Percentiles rank a stretch among this genome's conserved stretches.
phyloP scores from a whole-genome alignment of 37 sponge, comb jelly and placozoan species.

The Halisarca cf. caerulea region DNA sequence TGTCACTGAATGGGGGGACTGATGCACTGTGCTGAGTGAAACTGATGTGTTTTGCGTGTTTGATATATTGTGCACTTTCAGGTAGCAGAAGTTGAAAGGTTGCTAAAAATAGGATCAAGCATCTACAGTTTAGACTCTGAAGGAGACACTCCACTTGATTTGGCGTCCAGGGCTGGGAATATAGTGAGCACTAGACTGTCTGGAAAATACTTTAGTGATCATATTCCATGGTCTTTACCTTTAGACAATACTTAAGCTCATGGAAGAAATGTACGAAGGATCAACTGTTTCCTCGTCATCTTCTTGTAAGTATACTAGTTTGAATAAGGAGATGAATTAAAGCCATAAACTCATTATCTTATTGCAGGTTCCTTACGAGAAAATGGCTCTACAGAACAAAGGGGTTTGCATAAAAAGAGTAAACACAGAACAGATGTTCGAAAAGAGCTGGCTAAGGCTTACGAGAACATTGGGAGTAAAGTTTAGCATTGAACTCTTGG shows the following conservation, averaged over 20 bases:
- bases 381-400: no score
- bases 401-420: neutral
- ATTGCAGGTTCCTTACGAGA: no score
- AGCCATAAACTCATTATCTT: no score
- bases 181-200: no score
- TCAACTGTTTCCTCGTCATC: slow-evolving; percentile 1
- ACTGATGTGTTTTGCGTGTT: neutral
- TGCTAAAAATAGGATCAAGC: slow-evolving; percentile 5
- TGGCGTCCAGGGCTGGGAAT: neutral
- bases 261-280: slow-evolving; percentile 17
- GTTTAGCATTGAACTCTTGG: neutral
- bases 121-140: slow-evolving; percentile 13
- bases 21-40: neutral
- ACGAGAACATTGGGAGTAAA: slow-evolving; percentile 29
- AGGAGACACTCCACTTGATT: neutral
- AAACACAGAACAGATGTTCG: neutral
- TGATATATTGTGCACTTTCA: neutral
- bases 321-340: no score
- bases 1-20: no score
- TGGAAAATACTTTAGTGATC: no score
- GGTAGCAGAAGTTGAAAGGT: neutral
- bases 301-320: neutral
- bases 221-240: no score
- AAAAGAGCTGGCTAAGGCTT: slow-evolving; percentile 18
- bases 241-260: neutral